Evolutionary conservation across 2,797 vertebrate genomes (phyloP).

Genomic region (Holocentrus rufus): DNA sequence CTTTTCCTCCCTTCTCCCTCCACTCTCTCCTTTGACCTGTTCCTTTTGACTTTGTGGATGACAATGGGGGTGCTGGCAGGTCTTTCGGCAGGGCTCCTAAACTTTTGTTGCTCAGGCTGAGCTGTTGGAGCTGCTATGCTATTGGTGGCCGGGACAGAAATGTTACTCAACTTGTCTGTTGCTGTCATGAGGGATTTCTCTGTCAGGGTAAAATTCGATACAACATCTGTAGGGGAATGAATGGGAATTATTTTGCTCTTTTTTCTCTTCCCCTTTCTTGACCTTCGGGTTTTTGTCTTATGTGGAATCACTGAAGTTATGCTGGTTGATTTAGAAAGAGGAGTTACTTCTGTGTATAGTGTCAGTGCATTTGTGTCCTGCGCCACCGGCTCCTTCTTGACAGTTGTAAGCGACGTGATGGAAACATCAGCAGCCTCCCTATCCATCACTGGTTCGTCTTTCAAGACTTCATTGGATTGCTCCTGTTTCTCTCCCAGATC

Average conservation of each 20-base stretch:
- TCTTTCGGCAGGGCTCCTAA: constrained; percentile 48
- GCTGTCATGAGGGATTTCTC: constrained; percentile 18
- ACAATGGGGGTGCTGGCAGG: constrained; percentile 51
- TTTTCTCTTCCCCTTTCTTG: constrained; percentile 55
- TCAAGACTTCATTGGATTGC: constrained; percentile 80
- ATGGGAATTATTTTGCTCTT: constrained; percentile 45
- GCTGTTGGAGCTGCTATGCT: constrained; percentile 16
- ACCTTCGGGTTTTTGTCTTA: constrained; percentile 39
- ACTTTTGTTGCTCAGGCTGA: constrained; percentile 46
- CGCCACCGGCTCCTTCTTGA: constrained; percentile 46
- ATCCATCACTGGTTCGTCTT: constrained; percentile 74
- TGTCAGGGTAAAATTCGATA: constrained; percentile 7
- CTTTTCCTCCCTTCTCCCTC: constrained; percentile 63
- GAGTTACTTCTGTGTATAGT: constrained; percentile 18
- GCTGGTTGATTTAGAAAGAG: constrained; percentile 14
- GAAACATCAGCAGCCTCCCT: constrained; percentile 46
- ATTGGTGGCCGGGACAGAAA: constrained; percentile 30
- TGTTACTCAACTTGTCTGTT: constrained; percentile 20
- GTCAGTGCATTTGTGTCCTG: not conserved
- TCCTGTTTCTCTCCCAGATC: constrained; percentile 65
- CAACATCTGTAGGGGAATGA: constrained; percentile 16
- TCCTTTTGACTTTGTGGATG: constrained; percentile 66
- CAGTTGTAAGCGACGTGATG: constrained; percentile 1
- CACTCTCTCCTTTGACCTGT: constrained; percentile 72
- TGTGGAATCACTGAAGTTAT: not conserved